Evolutionary conservation across 1,140 invertebrate species (phyloP), one percentile per base, ranked within the genome.

Genomic region (Macrobrachium rosenbergii): DNA sequence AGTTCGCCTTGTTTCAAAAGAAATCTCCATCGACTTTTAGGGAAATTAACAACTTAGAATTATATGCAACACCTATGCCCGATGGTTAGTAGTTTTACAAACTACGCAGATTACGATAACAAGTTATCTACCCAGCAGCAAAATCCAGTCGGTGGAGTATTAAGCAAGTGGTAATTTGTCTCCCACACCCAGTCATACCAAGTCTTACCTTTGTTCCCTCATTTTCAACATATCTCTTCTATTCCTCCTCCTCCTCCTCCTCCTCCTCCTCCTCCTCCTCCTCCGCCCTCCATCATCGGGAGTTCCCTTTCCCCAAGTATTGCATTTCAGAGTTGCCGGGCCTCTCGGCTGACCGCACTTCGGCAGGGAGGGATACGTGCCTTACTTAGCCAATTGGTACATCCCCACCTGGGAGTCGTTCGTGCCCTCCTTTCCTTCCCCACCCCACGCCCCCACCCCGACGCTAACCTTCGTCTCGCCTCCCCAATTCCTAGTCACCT

Each of bases 321-420:
- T 85, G 83, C 83, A 85, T 85, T 85, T 85, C 83, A 79, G 63
- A 60, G 59, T 67, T 58, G 60, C 72, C 43, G 69, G 62, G 82
- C 76, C 52, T 75, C 62, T 69, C 43, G 81, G 63, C 83, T 86
- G 83, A 86, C 83, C 83, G 77, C 83, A 86, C 83, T 80, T 79
- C 76, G 83, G 64, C 77, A 86, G 64, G 77, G 78, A 45, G 72
- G 45, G 62, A 19, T 79, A 81, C 78, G 78, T 87, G 78, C 78
- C 79, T 87, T 87, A 87, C 78, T 87, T 87, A 81, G 78, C 84
- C 78, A 81, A 81, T 87, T 87, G 78, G 77, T 87, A 64, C 28
- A 58, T 58, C 45, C 62, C 58, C 78, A 73, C 78, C 28, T 28
- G 84, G 78, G 78, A 81, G 84, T 73, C 83, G 83, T 86, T 80